Conservation (phyloP, 2,113 vertebrate species). For the Tachysurus vachellii region DNA sequence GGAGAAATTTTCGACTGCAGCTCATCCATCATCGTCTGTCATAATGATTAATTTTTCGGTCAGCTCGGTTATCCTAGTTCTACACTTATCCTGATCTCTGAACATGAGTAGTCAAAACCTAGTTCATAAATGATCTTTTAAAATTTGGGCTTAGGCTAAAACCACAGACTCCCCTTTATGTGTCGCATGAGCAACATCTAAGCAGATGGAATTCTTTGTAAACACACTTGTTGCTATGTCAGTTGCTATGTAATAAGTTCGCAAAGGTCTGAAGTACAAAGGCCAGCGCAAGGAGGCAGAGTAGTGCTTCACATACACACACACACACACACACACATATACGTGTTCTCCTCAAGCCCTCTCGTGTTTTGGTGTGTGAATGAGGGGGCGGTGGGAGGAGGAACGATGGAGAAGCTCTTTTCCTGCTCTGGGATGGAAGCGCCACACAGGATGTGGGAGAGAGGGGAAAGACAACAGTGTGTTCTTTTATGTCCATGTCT, state of each 20-base stretch:
- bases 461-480: constrained; percentile 60
- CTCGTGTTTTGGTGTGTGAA: constrained; percentile 32
- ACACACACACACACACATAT: constrained; percentile 6
- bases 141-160: constrained; percentile 67
- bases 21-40: constrained; percentile 28
- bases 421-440: constrained; percentile 60
- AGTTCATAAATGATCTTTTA: constrained; percentile 60
- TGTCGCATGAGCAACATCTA: constrained; percentile 49
- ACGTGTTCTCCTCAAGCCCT: constrained; percentile 37
- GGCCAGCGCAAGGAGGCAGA: constrained; percentile 25
- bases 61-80: constrained; percentile 47
- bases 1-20: not conserved
- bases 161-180: constrained; percentile 62
- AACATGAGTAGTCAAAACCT: constrained; percentile 63
- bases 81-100: constrained; percentile 61
- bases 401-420: constrained; percentile 47
- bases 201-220: constrained; percentile 44
- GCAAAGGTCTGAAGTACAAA: constrained; percentile 40
- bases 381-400: constrained; percentile 31
- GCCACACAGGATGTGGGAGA: constrained; percentile 73
- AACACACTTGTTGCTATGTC: constrained; percentile 63
- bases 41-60: constrained; percentile 36
- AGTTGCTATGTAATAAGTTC: constrained; percentile 49
- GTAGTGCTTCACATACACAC: not conserved
- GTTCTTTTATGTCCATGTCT: constrained; percentile 53